phyloP scores from a whole-genome alignment of 2,888 invertebrate species.

The Dicranocentrus wangi region DNA sequence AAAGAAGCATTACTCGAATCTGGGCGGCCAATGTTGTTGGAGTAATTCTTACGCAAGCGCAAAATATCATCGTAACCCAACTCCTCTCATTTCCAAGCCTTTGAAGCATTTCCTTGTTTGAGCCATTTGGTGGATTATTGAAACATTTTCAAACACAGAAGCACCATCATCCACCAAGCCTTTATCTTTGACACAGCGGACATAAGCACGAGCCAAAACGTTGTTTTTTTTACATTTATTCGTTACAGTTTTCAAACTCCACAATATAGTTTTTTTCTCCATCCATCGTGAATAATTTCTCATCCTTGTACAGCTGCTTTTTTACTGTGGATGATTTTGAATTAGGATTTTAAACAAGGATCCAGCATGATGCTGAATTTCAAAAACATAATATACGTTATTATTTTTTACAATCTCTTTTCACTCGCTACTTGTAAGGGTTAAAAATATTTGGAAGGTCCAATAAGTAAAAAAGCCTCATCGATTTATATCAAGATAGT shows the following conservation, averaged over 20 bases:
- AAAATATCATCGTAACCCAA: too few species aligned
- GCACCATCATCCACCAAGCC: not conserved
- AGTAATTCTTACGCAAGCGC: too few species aligned
- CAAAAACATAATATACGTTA: slow-evolving; percentile 47
- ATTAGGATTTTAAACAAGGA: slow-evolving; percentile 44
- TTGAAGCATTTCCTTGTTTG: too few species aligned
- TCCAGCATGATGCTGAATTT: slow-evolving; percentile 38
- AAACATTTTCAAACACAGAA: slow-evolving; percentile 2
- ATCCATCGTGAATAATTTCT: not conserved
- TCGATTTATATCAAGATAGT: slow-evolving; percentile 60
- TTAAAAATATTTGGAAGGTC: slow-evolving; percentile 51
- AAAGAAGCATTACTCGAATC: not conserved
- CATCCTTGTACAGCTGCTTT: slow-evolving; percentile 20
- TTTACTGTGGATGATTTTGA: slow-evolving; percentile 2
- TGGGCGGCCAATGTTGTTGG: too few species aligned
- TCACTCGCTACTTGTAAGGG: slow-evolving; percentile 58
- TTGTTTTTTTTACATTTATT: slow-evolving; percentile 43
- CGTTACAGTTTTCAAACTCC: slow-evolving; percentile 58
- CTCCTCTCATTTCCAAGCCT: slow-evolving; percentile 2
- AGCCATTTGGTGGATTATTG: not conserved
- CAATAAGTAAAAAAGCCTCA: slow-evolving; percentile 57
- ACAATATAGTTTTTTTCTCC: not conserved
- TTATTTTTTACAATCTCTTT: slow-evolving; percentile 24
- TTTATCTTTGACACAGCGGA: slow-evolving; percentile 39
- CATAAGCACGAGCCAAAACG: slow-evolving; percentile 48